phyloP scores from a whole-genome alignment of 2,113 vertebrate genomes.

The Blennius ocellaris region DNA sequence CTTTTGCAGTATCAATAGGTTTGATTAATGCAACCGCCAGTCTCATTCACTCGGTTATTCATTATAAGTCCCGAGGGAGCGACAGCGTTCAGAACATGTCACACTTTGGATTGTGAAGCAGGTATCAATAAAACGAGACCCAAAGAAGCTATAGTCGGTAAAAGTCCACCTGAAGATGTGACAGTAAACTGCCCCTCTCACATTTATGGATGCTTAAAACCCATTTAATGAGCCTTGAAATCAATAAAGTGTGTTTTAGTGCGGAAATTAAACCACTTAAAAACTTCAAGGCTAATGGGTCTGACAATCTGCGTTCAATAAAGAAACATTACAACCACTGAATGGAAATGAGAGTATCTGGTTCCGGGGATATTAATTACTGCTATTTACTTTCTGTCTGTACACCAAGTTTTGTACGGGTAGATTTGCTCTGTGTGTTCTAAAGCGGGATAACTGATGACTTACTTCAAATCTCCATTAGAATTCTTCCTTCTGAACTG shows the following conservation, averaged over 20 bases:
- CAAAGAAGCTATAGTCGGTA: neutral
- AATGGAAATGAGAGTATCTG: slow-evolving; percentile 2
- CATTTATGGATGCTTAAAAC: slow-evolving; percentile 31
- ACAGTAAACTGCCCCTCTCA: slow-evolving; percentile 10
- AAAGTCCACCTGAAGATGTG: slow-evolving; percentile 17
- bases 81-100: neutral
- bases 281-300: slow-evolving; percentile 33
- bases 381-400: neutral
- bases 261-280: slow-evolving; percentile 33
- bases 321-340: slow-evolving; percentile 18
- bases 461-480: too few species aligned
- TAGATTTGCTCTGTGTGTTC: neutral
- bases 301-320: slow-evolving; percentile 28
- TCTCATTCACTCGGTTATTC: neutral
- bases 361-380: neutral
- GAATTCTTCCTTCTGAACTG: too few species aligned
- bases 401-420: neutral
- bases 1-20: neutral
- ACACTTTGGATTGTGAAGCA: slow-evolving; percentile 8
- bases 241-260: slow-evolving; percentile 51
- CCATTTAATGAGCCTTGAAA: slow-evolving; percentile 48
- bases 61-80: neutral
- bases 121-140: slow-evolving; percentile 5
- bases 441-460: too few species aligned
- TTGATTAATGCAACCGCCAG: neutral